Evolutionary conservation across 2,888 invertebrate genomes (phyloP), one percentile per base, ranked within the genome.

Genomic region (Drosophila barbarae): DNA sequence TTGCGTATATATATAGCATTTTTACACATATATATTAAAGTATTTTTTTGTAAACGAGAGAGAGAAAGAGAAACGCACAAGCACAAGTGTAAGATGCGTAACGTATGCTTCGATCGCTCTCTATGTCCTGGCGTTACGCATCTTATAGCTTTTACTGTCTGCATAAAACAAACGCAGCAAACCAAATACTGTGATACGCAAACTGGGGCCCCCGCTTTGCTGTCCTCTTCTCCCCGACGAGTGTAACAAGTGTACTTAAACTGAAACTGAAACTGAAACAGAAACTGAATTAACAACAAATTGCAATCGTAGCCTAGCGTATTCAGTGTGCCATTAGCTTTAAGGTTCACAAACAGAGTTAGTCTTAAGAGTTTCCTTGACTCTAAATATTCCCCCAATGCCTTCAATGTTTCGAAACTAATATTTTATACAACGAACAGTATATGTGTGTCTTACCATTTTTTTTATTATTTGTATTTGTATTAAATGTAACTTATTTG

Each of bases 251-350:
- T 64, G 66, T 65, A 64, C 61, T 64, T 66, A 65, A 36, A 63
- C 60, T 63, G 30, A 63, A 51, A 42, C 42, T 18, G 32, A 26
- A 53, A 30, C 35, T 15, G n/a, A 32, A 56, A 30, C 57, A 28
- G 18, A 51, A 36, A 52, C 36, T 23, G 47, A 47, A 28, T 10
- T 32, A 57, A 58, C 28, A 23, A 32, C 18, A 41, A 61, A 53
- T 35, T 86, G 72, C 84, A 86, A 82, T 86, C 84, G 76, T 84
- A 85, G 72, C 46, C 46, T 47, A 47, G 46, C 46, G 46, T 47
- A 74, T 83, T 82, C 84, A 71, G 74, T 82, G 82, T 82, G 82
- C 82, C 82, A 82, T 82, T 82, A 82, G 76, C 54, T 65, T 63
- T 82, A 84, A 73, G 71, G 59, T 28, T 23, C 21, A 41, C 39